phyloP scores from a whole-genome alignment of 2,797 vertebrate genomes.

The Botia almorhae region DNA sequence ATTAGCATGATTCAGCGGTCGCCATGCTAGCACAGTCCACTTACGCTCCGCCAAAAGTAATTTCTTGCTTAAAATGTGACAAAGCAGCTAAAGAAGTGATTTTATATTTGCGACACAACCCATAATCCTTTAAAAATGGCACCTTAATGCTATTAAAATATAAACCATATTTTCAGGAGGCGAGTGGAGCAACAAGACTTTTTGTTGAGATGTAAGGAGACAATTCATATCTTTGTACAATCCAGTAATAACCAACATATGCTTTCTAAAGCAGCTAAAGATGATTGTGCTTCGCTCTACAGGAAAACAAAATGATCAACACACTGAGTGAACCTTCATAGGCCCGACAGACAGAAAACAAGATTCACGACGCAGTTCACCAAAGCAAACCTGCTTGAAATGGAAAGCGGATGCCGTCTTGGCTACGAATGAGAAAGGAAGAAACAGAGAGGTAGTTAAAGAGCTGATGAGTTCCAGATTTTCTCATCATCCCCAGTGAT shows the following conservation, averaged over 20 bases:
- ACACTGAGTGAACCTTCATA: slow-evolving; percentile 4
- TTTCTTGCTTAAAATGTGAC: slow-evolving; percentile 67
- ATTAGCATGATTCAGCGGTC: slow-evolving; percentile 52
- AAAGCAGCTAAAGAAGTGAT: slow-evolving; percentile 64
- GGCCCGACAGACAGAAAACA: slow-evolving; percentile 31
- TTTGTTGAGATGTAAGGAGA: slow-evolving; percentile 56
- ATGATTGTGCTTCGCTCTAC: slow-evolving; percentile 37
- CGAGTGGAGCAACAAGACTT: slow-evolving; percentile 33
- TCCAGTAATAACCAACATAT: slow-evolving; percentile 66
- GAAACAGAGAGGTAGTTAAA: slow-evolving; percentile 63
- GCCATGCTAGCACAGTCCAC: slow-evolving; percentile 46
- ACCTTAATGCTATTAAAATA: slow-evolving; percentile 69
- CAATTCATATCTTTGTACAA: slow-evolving; percentile 47
- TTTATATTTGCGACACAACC: slow-evolving; percentile 59
- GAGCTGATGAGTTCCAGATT: slow-evolving; percentile 71
- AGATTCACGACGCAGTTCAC: slow-evolving; percentile 64
- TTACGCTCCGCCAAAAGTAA: slow-evolving; percentile 66
- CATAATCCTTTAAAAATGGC: slow-evolving; percentile 61
- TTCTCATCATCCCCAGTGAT: slow-evolving; percentile 32
- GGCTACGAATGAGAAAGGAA: slow-evolving; percentile 64
- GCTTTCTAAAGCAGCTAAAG: slow-evolving; percentile 43
- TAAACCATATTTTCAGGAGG: slow-evolving; percentile 66
- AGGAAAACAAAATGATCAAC: slow-evolving; percentile 53
- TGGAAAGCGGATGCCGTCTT: slow-evolving; percentile 71
- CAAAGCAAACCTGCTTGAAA: slow-evolving; percentile 69